Conservation (phyloP, 1,140 invertebrate genomes). For the Thaumatotibia leucotreta region DNA sequence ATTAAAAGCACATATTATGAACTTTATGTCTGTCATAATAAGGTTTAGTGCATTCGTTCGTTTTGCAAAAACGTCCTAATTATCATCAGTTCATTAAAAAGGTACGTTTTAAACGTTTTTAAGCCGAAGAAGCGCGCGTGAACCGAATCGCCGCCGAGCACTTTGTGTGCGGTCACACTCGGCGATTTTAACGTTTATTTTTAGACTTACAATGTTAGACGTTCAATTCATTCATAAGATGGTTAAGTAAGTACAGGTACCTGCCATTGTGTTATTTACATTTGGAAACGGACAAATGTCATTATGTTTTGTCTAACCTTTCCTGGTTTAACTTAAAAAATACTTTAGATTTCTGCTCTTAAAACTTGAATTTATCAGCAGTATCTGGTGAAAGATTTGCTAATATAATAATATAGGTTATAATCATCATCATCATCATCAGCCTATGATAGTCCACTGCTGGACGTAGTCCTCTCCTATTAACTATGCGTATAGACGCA, state of each 20-base stretch:
- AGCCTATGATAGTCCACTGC: too few relatives aligned
- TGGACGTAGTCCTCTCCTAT: too few relatives aligned
- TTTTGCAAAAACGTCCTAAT: not conserved
- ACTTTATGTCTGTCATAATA: not conserved
- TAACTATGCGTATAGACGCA: too few relatives aligned
- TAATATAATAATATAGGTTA: too few relatives aligned
- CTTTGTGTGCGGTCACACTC: not conserved
- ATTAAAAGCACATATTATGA: not conserved
- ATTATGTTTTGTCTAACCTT: too few relatives aligned
- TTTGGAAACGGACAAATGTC: too few relatives aligned
- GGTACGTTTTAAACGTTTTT: not conserved
- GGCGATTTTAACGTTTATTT: not conserved
- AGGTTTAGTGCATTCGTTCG: not conserved
- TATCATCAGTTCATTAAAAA: slow-evolving; percentile 11
- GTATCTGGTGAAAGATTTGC: too few relatives aligned
- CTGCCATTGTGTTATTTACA: too few relatives aligned
- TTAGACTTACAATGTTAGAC: not conserved
- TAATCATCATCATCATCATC: too few relatives aligned
- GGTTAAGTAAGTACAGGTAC: not conserved
- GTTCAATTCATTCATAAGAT: not conserved
- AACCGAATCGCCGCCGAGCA: not conserved
- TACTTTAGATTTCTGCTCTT: too few relatives aligned
- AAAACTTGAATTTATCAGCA: too few relatives aligned
- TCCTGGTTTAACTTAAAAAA: too few relatives aligned
- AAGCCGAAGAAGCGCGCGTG: not conserved